phyloP scores from a whole-genome alignment of 2,888 invertebrate genomes.

The Epirrhoe tristata region DNA sequence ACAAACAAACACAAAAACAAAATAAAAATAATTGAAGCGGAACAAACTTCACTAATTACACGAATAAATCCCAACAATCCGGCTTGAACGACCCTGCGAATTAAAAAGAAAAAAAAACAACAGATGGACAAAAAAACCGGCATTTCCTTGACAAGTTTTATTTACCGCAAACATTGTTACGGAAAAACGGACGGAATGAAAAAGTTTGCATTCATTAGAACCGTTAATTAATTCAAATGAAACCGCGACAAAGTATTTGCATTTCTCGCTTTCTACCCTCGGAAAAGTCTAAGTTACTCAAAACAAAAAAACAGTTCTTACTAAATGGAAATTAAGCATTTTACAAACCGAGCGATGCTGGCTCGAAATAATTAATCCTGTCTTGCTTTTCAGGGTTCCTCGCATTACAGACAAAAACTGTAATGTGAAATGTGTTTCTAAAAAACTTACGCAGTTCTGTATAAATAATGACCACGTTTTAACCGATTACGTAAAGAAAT shows the following conservation, averaged over 20 bases:
- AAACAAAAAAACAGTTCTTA: constrained; percentile 62
- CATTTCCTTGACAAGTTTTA: constrained; percentile 84
- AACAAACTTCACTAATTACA: constrained; percentile 84
- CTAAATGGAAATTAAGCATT: constrained; percentile 81
- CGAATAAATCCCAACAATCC: constrained; percentile 82
- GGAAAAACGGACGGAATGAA: constrained; percentile 71
- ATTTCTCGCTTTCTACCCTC: constrained; percentile 72
- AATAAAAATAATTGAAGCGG: constrained; percentile 77
- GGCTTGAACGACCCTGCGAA: constrained; percentile 68
- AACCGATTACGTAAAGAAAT: no score
- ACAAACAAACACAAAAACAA: constrained; percentile 68
- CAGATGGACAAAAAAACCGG: constrained; percentile 76
- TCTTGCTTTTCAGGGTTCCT: constrained; percentile 44
- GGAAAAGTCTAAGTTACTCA: constrained; percentile 69
- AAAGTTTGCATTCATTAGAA: constrained; percentile 83
- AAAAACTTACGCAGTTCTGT: no score
- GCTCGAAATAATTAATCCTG: constrained; percentile 80
- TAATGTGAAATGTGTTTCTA: neutral
- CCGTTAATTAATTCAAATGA: constrained; percentile 85
- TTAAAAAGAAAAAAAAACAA: constrained; percentile 72
- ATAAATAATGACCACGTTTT: no score
- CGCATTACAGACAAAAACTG: neutral
- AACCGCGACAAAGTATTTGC: constrained; percentile 82
- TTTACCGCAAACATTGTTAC: constrained; percentile 85
- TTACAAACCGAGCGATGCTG: constrained; percentile 75